A percentile compares a stretch with the other conserved stretches of the same genome.
Evolutionary conservation across 2,888 invertebrate species (phyloP).

Genomic region (Galeruca laticollis): DNA sequence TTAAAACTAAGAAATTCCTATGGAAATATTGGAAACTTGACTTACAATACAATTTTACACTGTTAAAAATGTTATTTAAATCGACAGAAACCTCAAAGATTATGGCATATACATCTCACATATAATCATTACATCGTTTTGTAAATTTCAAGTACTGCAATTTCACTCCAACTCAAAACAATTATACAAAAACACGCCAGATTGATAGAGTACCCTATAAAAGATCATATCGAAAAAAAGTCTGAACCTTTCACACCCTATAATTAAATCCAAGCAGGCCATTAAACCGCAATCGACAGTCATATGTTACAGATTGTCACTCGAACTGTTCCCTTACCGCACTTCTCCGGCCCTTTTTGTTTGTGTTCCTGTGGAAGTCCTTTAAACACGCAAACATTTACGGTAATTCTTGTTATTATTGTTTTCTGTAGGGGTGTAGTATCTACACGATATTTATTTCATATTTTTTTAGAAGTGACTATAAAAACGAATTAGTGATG

Average conservation of each 20-base stretch:
- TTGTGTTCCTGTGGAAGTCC: conserved; percentile 15
- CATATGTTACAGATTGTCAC: conserved; percentile 54
- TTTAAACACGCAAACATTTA: conserved; percentile 28
- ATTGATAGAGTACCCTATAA: conserved; percentile 25
- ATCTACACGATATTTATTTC: neutral
- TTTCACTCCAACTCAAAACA: neutral
- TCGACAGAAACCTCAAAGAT: no score
- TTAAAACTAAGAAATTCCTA: no score
- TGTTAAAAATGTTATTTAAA: no score
- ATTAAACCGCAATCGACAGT: conserved; percentile 49
- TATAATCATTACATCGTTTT: no score
- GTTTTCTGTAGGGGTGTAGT: neutral
- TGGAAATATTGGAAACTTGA: no score
- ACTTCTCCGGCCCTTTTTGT: conserved; percentile 1
- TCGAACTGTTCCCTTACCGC: conserved; percentile 26
- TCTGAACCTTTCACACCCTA: conserved; percentile 50
- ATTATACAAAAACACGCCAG: neutral
- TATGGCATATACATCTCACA: no score
- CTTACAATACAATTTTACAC: no score
- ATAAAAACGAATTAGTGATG: neutral
- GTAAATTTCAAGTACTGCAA: neutral
- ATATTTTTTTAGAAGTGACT: conserved; percentile 21
- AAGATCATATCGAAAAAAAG: conserved; percentile 46
- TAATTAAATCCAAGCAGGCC: conserved; percentile 52
- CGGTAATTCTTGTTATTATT: conserved; percentile 9